These are phyloP conservation scores for Liasis olivaceus DNA, from an alignment of 2,797 vertebrate genomes.

Conservation along the genomic window DNA sequence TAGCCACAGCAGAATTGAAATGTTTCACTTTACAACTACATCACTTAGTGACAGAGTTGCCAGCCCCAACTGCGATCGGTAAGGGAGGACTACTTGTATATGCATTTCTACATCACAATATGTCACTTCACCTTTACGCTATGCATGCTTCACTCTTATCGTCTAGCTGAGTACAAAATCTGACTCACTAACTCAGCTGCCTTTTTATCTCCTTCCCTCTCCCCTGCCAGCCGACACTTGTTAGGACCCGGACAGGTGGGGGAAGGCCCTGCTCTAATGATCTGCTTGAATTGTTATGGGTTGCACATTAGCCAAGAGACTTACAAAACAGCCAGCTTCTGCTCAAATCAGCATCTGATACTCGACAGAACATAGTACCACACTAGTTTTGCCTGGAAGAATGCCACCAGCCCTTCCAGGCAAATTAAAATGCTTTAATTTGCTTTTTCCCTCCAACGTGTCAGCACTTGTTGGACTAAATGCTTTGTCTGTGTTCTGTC, in stretches of 20 bases:
- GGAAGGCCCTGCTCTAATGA: not conserved
- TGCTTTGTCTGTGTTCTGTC: not conserved
- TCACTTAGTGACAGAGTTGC: not conserved
- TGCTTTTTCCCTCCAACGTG: conserved; percentile 12
- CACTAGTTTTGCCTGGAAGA: conserved; percentile 18
- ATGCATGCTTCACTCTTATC: not conserved
- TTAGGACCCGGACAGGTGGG: not conserved
- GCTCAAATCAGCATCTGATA: not conserved
- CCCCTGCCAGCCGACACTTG: not conserved
- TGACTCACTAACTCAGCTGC: not conserved
- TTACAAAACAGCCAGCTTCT: not conserved
- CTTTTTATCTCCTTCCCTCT: not conserved
- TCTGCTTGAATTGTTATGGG: not conserved
- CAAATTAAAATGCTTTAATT: conserved; percentile 19
- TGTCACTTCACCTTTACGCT: not conserved
- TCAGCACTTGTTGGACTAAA: conserved; percentile 30
- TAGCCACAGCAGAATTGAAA: not conserved
- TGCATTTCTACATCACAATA: not conserved
- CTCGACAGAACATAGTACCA: not conserved
- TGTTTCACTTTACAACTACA: not conserved
- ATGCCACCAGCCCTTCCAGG: conserved; percentile 3
- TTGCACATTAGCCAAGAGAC: not conserved
- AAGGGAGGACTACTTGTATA: not conserved
- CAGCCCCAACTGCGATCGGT: not conserved
- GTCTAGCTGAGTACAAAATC: not conserved